Evolutionary conservation across 2,888 invertebrate species (phyloP), one percentile per base, ranked within the genome.

Genomic region (Pristionchus entomophagus): DNA sequence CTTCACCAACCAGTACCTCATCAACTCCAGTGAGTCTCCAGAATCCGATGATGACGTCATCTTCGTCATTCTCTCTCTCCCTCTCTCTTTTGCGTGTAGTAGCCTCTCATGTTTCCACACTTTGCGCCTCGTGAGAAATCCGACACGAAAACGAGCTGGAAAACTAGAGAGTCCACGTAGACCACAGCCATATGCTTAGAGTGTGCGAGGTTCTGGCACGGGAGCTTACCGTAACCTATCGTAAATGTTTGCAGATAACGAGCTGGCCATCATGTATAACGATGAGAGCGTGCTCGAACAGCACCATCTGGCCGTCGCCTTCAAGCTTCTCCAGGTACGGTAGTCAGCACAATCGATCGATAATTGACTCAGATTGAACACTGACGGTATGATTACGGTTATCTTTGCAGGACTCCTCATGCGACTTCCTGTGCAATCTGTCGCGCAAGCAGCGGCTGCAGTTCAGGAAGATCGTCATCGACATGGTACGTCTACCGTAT

Each of bases 231-330:
- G n/a, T 77, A 41, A n/a, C 10, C 32, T 26, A 77, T 45, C 3
- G 45, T 45, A 45, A n/a, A 22, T 12, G 10, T 73, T 91, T 93
- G 4, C 93, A 96, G 97, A 97, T 95, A 97, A 98, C 91, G 99
- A 99, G 95, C 96, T 99, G 94, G 99, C 99, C 88, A 95, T 99
- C 94, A 98, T 99, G 98, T 99, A 99, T 95, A 99, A 99, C 95
- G 99, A 99, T 95, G 99, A 99, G 95, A 98, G 98, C 91, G 99
- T 99, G 88, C 95, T 99, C 94, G 99, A 99, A 95, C 99, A 99
- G 94, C 99, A 99, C 95, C 99, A 99, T 94, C 96, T 99, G 94
- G 99, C 99, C 86, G 98, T 99, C 92, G 99, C 99, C 89, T 99
- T 99, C 95, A 99, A 99, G 95, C 95, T 99, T 89, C 96, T 99